A percentile compares a stretch with the other conserved stretches of the same genome.
phyloP scores from a whole-genome alignment of 2,888 invertebrate genomes.

The Thereva unica region DNA sequence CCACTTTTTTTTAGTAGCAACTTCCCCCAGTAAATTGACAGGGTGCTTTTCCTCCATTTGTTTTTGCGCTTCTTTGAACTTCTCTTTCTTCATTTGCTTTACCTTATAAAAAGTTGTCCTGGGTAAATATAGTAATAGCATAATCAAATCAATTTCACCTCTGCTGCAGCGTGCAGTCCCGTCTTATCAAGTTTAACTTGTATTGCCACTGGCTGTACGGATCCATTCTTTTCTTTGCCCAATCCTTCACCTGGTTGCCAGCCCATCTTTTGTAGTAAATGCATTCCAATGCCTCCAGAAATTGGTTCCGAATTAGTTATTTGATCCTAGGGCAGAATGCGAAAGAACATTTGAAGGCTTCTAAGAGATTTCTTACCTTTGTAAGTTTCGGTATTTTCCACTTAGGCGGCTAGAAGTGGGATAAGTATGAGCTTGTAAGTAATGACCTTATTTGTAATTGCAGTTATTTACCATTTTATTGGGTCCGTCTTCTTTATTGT shows the following conservation, averaged over 20 bases:
- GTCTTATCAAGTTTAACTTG: slow-evolving; percentile 95
- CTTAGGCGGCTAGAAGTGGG: too few species aligned
- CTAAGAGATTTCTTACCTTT: too few species aligned
- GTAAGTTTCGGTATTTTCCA: too few species aligned
- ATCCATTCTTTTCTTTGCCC: slow-evolving; percentile 93
- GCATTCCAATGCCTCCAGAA: slow-evolving; percentile 95
- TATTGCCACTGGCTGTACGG: slow-evolving; percentile 83
- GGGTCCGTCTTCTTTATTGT: too few species aligned
- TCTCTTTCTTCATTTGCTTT: not conserved
- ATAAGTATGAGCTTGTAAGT: too few species aligned
- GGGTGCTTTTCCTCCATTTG: slow-evolving; percentile 84
- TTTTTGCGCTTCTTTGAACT: slow-evolving; percentile 43
- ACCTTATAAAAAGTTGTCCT: not conserved
- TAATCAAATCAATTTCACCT: slow-evolving; percentile 56
- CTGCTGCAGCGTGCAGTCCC: slow-evolving; percentile 80
- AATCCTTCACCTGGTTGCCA: slow-evolving; percentile 97
- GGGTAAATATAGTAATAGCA: slow-evolving; percentile 1
- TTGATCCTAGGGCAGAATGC: slow-evolving; percentile 71
- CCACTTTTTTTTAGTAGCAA: slow-evolving; percentile 84
- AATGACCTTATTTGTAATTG: too few species aligned
- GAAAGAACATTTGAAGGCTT: not conserved
- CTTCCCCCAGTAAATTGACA: slow-evolving; percentile 91
- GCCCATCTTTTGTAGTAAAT: slow-evolving; percentile 96
- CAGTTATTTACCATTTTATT: too few species aligned
- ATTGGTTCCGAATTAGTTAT: slow-evolving; percentile 86